Evolutionary conservation across 92 coral and sea anemone species (phyloP).

Genomic region (Plumapathes pennacea): DNA sequence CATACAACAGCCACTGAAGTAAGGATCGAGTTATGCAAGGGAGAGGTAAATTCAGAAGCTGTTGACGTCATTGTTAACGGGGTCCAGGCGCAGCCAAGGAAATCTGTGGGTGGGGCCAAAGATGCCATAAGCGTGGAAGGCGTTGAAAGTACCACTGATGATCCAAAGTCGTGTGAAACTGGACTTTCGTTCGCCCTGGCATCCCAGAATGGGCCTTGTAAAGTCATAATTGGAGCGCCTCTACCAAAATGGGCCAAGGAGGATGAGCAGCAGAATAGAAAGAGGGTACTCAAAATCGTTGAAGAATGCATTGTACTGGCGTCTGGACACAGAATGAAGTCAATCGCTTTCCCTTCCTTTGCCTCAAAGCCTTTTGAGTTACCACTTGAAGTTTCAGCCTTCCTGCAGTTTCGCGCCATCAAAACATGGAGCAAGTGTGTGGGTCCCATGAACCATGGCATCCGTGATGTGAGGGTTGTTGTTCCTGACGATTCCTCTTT

Average conservation of each 20-base stretch:
- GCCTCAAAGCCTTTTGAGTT: slow-evolving; percentile 1
- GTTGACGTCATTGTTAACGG: slow-evolving; percentile 77
- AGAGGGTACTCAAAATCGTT: not conserved
- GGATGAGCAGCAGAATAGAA: not conserved
- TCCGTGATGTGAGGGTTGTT: slow-evolving; percentile 1
- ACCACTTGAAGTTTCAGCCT: slow-evolving; percentile 7
- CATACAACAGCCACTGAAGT: slow-evolving; percentile 31
- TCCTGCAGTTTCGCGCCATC: slow-evolving; percentile 8
- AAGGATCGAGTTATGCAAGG: slow-evolving; percentile 37
- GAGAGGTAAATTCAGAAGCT: slow-evolving; percentile 51
- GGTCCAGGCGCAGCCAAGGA: slow-evolving; percentile 40
- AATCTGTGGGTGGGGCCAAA: slow-evolving; percentile 64
- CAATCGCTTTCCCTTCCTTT: slow-evolving; percentile 10
- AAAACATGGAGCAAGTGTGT: not conserved
- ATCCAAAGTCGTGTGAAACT: no score
- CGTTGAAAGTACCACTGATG: slow-evolving; percentile 39
- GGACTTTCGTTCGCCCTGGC: no score
- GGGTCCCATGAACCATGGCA: slow-evolving; percentile 18
- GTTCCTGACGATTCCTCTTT: slow-evolving; percentile 3
- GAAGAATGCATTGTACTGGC: not conserved
- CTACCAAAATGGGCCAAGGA: slow-evolving; percentile 27
- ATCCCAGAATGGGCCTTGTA: no score
- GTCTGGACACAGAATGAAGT: slow-evolving; percentile 12
- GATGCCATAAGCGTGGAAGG: slow-evolving; percentile 63
- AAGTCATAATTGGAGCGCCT: slow-evolving; percentile 23